Evolutionary conservation across 2,113 vertebrate species (phyloP).

Genomic region (Percopsis transmontana): DNA sequence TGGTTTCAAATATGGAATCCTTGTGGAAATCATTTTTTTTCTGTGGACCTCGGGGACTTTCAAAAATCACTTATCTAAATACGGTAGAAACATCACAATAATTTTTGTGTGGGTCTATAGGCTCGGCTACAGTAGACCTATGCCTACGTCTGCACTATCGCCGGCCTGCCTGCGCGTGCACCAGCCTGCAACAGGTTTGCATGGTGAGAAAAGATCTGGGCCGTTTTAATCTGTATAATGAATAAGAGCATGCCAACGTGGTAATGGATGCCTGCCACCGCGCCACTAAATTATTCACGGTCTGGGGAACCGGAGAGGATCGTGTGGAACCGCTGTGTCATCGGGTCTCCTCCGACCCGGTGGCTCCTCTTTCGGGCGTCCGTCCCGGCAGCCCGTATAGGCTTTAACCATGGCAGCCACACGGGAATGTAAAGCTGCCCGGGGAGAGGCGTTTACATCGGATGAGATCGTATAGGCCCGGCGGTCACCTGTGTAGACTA

Average conservation of each 20-base stretch:
- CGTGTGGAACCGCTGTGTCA: conserved; percentile 84
- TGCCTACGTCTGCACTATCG: no score
- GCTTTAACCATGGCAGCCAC: conserved; percentile 41
- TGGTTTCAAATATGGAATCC: background rate
- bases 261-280: conserved; percentile 94
- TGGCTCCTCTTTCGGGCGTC: conserved; percentile 64
- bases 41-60: background rate
- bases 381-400: conserved; percentile 3
- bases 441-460: conserved; percentile 11
- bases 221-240: conserved; percentile 94
- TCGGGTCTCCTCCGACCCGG: conserved; percentile 41
- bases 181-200: conserved; percentile 49
- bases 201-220: conserved; percentile 57
- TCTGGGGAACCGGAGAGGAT: conserved; percentile 91
- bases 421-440: conserved; percentile 36
- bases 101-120: no score
- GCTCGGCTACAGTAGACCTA: no score
- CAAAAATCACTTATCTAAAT: no score
- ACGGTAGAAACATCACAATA: no score
- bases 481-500: conserved; percentile 18
- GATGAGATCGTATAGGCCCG: conserved; percentile 2
- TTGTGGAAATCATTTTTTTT: background rate
- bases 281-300: conserved; percentile 93
- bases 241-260: conserved; percentile 87
- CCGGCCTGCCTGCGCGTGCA: no score